phyloP scores from a whole-genome alignment of 2,888 invertebrate species.

The Drosophila bunnanda region DNA sequence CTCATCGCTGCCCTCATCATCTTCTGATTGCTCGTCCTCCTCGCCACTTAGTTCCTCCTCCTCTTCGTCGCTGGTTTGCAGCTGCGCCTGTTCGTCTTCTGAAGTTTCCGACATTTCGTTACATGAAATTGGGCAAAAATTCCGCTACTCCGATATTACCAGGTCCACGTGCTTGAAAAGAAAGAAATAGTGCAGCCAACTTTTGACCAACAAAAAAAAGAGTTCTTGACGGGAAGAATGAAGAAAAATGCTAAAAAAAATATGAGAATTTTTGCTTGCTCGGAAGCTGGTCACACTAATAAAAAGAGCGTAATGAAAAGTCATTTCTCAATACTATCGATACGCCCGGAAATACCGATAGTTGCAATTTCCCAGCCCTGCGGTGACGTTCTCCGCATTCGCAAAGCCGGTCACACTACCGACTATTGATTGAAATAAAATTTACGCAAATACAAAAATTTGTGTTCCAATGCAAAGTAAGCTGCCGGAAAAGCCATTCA shows the following conservation, averaged over 20 bases:
- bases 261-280: too few relatives aligned
- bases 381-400: background rate
- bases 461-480: constrained; percentile 49
- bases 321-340: too few relatives aligned
- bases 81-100: constrained; percentile 74
- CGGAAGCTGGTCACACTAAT: background rate
- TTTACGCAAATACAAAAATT: constrained; percentile 46
- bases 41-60: constrained; percentile 43
- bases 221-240: background rate
- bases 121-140: constrained; percentile 7
- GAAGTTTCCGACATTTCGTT: constrained; percentile 81
- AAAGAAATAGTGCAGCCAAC: constrained; percentile 7
- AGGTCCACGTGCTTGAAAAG: constrained; percentile 21
- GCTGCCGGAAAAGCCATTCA: background rate
- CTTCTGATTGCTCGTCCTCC: constrained; percentile 41
- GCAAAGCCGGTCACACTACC: constrained; percentile 9
- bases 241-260: background rate
- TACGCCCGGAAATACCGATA: too few relatives aligned
- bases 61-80: constrained; percentile 67
- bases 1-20: constrained; percentile 17
- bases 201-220: too few relatives aligned
- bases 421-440: constrained; percentile 46
- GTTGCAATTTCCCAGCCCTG: background rate
- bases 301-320: background rate
- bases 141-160: constrained; percentile 7